Base-by-base conservation (phyloP, 2,797 vertebrate species). In the Tachyglossus aculeatus region DNA sequence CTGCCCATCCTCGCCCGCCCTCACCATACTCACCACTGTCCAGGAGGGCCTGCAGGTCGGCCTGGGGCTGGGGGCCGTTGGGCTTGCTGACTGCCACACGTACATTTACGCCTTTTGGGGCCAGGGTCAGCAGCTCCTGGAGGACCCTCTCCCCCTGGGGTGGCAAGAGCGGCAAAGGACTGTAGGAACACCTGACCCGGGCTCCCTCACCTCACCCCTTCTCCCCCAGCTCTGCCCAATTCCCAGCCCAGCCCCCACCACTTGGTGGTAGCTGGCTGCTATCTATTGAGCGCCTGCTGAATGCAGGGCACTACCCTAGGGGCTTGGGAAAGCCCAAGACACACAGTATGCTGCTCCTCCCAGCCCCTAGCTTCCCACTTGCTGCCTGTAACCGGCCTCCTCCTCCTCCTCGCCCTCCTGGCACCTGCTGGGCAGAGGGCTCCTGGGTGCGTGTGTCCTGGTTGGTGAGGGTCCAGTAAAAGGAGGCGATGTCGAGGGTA, bases 401-500 rank as follows among this genome's bases (percentile, higher is more conserved):
- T 21, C 31, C 15, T 19, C 22, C 2, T 5, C 24, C 15, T 8
- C 54, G 31, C 38, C 25, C 31, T 43, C 25, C 34, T 24, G 79
- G 77, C 61, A 97, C 96, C 95, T 95, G 93, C 44, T 82, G 3
- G 3, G 96, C 96, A 0, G 96, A 92, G 1, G 94, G 88, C 24
- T 97, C 94, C 0, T 86, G 70, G 0, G 95, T 96, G n/a, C 51
- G 22, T 0, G 95, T 97, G 90, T 98, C 97, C 1, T 83, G 58
- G 67, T 98, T 97, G 25, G 90, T 95, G 67, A 98, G 88, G 3
- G 95, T 96, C 97, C 97, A 98, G 31, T 98, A 98, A 90, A 98
- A 98, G 29, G 97, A 97, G n/a, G 96, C 94, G 5, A 98, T 94
- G 88, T 98, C 95, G 29, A 98, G 31, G 12, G 92, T 96, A 89